Conservation (phyloP, 2,888 invertebrate species). For the Dryobota labecula region DNA sequence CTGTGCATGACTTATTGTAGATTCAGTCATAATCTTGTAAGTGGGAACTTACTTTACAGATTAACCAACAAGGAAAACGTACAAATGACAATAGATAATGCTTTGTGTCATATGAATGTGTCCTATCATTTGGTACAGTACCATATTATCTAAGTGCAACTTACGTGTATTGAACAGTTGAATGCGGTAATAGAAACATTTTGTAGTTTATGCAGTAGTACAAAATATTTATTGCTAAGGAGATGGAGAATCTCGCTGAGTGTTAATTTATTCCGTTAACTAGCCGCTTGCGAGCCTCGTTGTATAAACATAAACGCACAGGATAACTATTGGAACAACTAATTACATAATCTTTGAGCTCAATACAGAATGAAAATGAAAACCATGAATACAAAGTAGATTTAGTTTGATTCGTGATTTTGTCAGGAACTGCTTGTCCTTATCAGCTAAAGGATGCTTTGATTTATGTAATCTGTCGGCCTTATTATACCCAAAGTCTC, state of each 20-base stretch:
- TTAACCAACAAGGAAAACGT: conserved; percentile 44
- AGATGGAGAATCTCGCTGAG: conserved; percentile 46
- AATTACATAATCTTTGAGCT: conserved; percentile 36
- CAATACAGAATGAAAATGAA: conserved; percentile 35
- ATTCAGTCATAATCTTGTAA: conserved; percentile 41
- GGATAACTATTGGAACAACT: conserved; percentile 42
- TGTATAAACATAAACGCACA: conserved; percentile 39
- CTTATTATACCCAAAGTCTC: too few species aligned
- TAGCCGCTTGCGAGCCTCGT: conserved; percentile 30
- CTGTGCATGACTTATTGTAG: conserved; percentile 43
- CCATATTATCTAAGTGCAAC: conserved; percentile 30
- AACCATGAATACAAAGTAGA: neutral
- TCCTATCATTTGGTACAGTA: conserved; percentile 38
- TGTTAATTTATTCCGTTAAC: conserved; percentile 60
- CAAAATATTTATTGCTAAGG: conserved; percentile 52
- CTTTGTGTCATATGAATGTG: conserved; percentile 18
- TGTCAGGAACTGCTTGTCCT: too few species aligned
- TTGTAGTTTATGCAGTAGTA: conserved; percentile 40
- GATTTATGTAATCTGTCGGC: neutral
- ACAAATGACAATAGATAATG: conserved; percentile 34
- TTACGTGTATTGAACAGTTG: conserved; percentile 26
- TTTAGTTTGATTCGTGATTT: conserved; percentile 1
- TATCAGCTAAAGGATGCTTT: neutral
- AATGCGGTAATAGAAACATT: conserved; percentile 57
- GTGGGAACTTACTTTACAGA: conserved; percentile 29